phyloP scores from a whole-genome alignment of 2,113 vertebrate genomes.

The Gymnobelideus leadbeateri region DNA sequence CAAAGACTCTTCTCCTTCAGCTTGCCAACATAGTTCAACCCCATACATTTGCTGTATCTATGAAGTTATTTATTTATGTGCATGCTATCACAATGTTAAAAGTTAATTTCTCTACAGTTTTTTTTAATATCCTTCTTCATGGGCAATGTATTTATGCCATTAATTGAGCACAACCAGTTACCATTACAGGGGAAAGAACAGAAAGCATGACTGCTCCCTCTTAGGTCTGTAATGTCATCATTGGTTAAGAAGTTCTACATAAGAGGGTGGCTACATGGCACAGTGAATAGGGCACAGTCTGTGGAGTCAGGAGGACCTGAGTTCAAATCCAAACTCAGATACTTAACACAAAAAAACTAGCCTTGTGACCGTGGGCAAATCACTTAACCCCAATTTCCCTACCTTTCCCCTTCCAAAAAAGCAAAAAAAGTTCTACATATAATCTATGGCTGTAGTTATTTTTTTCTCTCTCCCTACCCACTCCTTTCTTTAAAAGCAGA shows the following conservation, averaged over 20 bases:
- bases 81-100: background rate
- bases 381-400: no score
- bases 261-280: no score
- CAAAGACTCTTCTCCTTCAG: rapidly evolving
- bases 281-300: no score
- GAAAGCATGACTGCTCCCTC: rapidly evolving
- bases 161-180: background rate
- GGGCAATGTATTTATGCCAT: background rate
- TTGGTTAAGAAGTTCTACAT: background rate
- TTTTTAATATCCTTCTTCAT: background rate
- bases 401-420: no score
- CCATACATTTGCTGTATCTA: background rate
- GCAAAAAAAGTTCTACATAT: background rate
- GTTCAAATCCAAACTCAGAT: no score
- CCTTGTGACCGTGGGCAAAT: no score
- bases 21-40: background rate
- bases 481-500: background rate
- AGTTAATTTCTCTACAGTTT: background rate
- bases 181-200: background rate
- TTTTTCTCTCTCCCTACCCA: background rate
- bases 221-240: background rate
- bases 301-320: no score
- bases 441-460: background rate
- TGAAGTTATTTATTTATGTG: background rate
- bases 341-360: no score